Evolutionary conservation across 2,888 invertebrate species (phyloP).

Genomic region (Halictus quadricinctus): DNA sequence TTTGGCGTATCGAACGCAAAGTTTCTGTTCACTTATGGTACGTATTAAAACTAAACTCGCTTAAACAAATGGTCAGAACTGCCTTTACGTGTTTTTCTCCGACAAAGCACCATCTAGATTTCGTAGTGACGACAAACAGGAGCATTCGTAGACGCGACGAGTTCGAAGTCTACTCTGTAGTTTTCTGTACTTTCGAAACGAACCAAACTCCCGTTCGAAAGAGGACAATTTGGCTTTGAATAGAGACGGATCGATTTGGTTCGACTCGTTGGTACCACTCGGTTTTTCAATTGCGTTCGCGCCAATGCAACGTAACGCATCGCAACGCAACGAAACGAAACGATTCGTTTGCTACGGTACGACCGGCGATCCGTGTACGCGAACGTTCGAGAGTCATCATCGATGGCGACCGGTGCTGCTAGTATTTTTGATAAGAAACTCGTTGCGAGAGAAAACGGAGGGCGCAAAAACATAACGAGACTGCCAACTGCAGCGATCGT

Average conservation of each 20-base stretch:
- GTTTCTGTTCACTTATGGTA: slow-evolving; percentile 45
- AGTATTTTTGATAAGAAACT: slow-evolving; percentile 22
- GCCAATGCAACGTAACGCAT: neutral
- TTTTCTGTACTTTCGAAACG: neutral
- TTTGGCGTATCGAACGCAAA: slow-evolving; percentile 36
- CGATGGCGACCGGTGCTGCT: neutral
- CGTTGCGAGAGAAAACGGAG: neutral
- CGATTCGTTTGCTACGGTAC: neutral
- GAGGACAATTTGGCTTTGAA: neutral
- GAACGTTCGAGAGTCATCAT: neutral
- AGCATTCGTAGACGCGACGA: neutral
- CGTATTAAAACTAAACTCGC: slow-evolving; percentile 33
- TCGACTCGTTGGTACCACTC: neutral
- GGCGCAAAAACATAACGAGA: neutral
- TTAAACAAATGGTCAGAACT: slow-evolving; percentile 33
- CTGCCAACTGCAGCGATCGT: neutral
- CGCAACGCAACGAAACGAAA: neutral
- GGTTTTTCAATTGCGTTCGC: neutral
- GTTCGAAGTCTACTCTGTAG: neutral
- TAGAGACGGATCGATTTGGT: neutral
- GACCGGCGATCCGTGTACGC: too few species aligned
- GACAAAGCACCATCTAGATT: slow-evolving; percentile 34
- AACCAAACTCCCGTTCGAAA: neutral
- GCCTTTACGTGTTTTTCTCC: slow-evolving; percentile 40
- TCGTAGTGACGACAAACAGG: slow-evolving; percentile 27